Conservation (phyloP, 2,113 vertebrate species). For the Sminthopsis crassicaudata region DNA sequence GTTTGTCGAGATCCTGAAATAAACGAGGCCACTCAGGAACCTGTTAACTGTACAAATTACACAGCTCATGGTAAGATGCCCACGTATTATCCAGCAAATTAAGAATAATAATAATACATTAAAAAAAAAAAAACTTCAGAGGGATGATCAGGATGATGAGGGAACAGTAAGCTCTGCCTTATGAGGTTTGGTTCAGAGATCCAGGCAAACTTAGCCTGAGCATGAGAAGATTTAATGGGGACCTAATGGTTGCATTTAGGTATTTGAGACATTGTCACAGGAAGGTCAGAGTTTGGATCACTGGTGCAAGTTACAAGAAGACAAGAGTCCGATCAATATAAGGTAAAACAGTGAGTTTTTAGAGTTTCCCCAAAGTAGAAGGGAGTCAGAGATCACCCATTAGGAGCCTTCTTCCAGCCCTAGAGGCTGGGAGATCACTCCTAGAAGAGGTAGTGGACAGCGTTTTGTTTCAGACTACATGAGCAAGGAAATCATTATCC, state of each 20-base stretch:
- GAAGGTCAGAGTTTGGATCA: neutral
- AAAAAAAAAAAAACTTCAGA: neutral
- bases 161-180: neutral
- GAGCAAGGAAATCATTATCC: neutral
- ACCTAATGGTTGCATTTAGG: neutral
- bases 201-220: neutral
- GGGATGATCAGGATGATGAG: neutral
- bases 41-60: conserved; percentile 92
- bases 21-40: conserved; percentile 94
- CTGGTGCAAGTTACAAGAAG: neutral
- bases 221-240: neutral
- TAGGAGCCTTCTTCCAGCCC: neutral
- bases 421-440: neutral
- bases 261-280: neutral
- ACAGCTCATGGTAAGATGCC: conserved; percentile 91
- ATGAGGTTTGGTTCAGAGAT: neutral
- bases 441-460: neutral
- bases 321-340: neutral
- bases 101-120: conserved; percentile 19
- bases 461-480: neutral
- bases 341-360: neutral
- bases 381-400: neutral
- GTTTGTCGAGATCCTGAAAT: conserved; percentile 93
- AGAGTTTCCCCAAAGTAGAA: neutral
- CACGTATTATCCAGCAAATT: neutral